Evolutionary conservation across 2,113 vertebrate genomes (phyloP), one percentile per base, ranked within the genome.

Genomic region (Malurus alboscapulatus): DNA sequence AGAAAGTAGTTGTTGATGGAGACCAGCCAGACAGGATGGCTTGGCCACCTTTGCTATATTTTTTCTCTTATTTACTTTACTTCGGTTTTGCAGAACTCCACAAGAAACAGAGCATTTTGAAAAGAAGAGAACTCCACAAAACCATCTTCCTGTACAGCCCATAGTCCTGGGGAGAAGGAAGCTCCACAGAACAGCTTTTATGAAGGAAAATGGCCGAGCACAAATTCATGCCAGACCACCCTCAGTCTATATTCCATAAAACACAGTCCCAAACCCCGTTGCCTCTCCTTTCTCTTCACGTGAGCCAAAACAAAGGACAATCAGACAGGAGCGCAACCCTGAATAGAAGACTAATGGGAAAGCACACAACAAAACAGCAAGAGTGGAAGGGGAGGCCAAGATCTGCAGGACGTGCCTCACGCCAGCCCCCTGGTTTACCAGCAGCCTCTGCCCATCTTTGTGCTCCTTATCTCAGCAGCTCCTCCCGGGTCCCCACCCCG

Each of bases 281-380:
- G 75, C 87, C 67, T 96, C 71, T 91, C 89, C 77, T 50, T 87
- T 92, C 80, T 82, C 89, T 83, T 95, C 87, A 78, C 47, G 22
- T 62, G 89, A 93, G 71, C 50, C 92, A 95, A 93, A 93, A 95
- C 94, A 95, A 95, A 96, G 95, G 91, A 79, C 94, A 82, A 79
- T 69, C 67, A 76, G 84, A 65, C 86, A 89, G 80, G 71, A 92
- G 84, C 12, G 2, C 61, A 88, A 71, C 76, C 91, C 88, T 36
- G 69, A 81, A 66, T 7, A 47, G 67, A 55, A 95, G 88, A 76
- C 79, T 63, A 88, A 88, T 54, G 88, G 83, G 63, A 77, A 73
- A 47, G 67, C 76, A 24, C 9, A 75, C 68, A 79, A 92, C 62
- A 40, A 40, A 89, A 68, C 84, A 54, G 82, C 63, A 58, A 53